These are phyloP conservation scores for Eucera pruinosa DNA, from an alignment of 2,888 invertebrate species.

Conservation along the genomic window DNA sequence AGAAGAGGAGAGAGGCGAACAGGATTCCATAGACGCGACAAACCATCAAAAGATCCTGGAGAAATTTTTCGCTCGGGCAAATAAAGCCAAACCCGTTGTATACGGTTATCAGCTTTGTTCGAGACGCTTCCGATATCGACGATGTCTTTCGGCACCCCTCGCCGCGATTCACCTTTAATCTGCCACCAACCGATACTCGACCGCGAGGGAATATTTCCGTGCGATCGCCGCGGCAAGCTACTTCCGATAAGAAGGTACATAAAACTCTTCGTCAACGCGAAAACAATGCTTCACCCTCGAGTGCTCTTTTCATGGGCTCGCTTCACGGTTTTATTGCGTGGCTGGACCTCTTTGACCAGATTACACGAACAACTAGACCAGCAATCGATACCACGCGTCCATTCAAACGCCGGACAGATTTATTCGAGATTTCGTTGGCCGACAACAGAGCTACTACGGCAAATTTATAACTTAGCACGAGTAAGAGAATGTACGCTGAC, in stretches of 20 bases:
- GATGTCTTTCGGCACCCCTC: background rate
- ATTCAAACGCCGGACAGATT: background rate
- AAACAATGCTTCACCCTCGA: constrained; percentile 30
- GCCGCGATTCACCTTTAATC: constrained; percentile 11
- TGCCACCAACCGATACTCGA: background rate
- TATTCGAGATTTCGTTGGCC: background rate
- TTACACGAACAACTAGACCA: background rate
- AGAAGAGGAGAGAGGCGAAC: background rate
- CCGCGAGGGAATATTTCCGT: constrained; percentile 34
- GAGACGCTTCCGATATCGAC: constrained; percentile 24
- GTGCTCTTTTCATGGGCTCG: constrained; percentile 12
- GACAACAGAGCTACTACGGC: too few relatives aligned
- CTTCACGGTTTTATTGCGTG: constrained; percentile 12
- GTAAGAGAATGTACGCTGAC: too few relatives aligned
- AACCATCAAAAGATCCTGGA: constrained; percentile 8
- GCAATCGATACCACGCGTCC: constrained; percentile 25
- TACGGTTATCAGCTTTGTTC: constrained; percentile 24
- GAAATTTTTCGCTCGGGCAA: background rate
- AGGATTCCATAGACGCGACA: constrained; percentile 11
- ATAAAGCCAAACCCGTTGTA: constrained; percentile 22
- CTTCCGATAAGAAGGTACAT: constrained; percentile 7
- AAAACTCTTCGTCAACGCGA: constrained; percentile 15
- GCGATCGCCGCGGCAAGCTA: background rate
- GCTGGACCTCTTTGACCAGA: constrained; percentile 10
- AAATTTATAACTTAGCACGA: too few relatives aligned